phyloP scores from a whole-genome alignment of 1,140 invertebrate genomes.

The Trichoplusia ni region DNA sequence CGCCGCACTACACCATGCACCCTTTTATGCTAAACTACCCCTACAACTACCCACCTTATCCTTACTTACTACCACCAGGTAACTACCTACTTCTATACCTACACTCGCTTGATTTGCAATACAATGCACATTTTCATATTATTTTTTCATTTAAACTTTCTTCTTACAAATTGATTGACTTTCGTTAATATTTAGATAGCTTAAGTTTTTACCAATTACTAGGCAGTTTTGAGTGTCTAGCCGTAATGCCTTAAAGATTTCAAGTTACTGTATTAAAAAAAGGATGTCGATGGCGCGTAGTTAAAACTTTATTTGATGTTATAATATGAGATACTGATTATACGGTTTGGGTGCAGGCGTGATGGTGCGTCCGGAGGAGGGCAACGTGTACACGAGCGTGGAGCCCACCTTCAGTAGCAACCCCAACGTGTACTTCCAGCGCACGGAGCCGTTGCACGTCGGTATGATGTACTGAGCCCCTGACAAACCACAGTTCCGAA shows the following conservation, averaged over 20 bases:
- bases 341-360: conserved; percentile 81
- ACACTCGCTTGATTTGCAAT: conserved; percentile 22
- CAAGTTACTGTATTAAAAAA: too few relatives aligned
- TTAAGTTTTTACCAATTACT: too few relatives aligned
- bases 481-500: conserved; percentile 75
- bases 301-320: too few relatives aligned
- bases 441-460: conserved; percentile 87
- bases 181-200: too few relatives aligned
- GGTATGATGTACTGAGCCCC: conserved; percentile 90
- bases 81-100: conserved; percentile 49
- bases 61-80: conserved; percentile 78
- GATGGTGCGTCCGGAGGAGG: conserved; percentile 89
- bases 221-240: too few relatives aligned
- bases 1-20: conserved; percentile 77
- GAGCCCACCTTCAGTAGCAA: conserved; percentile 92
- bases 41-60: conserved; percentile 78
- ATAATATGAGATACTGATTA: conserved; percentile 6
- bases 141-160: background rate
- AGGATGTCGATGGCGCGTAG: too few relatives aligned
- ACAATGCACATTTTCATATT: conserved; percentile 4
- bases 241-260: too few relatives aligned
- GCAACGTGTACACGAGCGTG: conserved; percentile 90
- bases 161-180: too few relatives aligned
- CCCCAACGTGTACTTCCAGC: conserved; percentile 92
- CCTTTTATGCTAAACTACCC: conserved; percentile 75